Conservation (phyloP, 2,797 vertebrate genomes). For the Eulemur albifrons region DNA sequence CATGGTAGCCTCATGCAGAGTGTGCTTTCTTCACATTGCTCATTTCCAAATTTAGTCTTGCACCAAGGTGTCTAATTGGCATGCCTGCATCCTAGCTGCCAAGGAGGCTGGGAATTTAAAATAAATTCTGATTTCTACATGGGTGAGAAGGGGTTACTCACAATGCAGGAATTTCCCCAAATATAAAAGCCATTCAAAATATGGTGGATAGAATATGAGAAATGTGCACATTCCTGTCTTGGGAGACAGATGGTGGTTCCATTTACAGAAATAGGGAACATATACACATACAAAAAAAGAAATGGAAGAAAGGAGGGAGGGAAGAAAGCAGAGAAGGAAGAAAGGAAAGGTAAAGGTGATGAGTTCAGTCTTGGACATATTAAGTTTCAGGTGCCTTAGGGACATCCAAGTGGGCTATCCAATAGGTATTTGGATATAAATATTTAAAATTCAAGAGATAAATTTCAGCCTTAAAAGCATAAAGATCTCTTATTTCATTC, state of each 20-base stretch:
- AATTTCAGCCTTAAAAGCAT: not conserved
- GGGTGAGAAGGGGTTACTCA: not conserved
- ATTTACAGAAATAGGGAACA: not conserved
- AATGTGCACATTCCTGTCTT: not conserved
- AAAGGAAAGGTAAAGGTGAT: not conserved
- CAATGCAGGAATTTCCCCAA: not conserved
- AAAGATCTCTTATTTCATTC: not conserved
- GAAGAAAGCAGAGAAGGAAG: not conserved
- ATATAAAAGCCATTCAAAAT: constrained; percentile 2
- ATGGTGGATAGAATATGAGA: not conserved
- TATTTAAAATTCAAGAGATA: not conserved
- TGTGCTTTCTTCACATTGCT: not conserved
- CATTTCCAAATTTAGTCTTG: not conserved
- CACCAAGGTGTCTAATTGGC: not conserved
- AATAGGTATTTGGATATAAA: not conserved
- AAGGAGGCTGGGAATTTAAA: not conserved
- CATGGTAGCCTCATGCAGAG: not conserved
- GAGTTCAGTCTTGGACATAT: not conserved
- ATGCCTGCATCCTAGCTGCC: not conserved
- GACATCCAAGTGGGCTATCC: not conserved
- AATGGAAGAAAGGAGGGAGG: not conserved
- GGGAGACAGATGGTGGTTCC: not conserved
- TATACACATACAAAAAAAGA: not conserved
- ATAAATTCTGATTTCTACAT: not conserved
- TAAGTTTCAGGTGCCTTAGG: not conserved